Percentiles rank a stretch among this genome's conserved stretches.
Evolutionary conservation across 1,140 invertebrate species (phyloP).

Genomic region (Caerostris extrusa): DNA sequence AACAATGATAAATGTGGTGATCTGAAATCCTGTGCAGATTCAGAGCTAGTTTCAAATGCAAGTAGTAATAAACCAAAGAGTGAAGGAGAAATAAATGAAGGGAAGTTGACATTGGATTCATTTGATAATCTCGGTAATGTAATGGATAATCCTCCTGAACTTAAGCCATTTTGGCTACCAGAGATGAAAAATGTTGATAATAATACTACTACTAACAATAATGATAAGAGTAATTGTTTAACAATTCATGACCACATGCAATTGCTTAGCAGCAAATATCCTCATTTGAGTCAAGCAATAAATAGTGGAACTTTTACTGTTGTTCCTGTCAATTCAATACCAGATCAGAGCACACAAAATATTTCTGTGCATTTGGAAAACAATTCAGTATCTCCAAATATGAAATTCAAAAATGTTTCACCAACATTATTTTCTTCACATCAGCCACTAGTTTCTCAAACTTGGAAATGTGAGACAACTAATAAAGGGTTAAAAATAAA

Average conservation of each 20-base stretch:
- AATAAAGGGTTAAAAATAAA: constrained; percentile 71
- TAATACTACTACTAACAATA: not conserved
- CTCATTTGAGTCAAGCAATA: constrained; percentile 54
- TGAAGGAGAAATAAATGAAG: not conserved
- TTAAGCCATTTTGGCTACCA: constrained; percentile 69
- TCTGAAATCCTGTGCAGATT: not conserved
- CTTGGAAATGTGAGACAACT: constrained; percentile 57
- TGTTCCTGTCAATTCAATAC: not conserved
- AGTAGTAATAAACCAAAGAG: not conserved
- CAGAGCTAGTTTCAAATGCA: not conserved
- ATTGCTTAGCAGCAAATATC: constrained; percentile 37
- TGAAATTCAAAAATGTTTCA: not conserved
- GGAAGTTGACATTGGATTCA: too few relatives aligned
- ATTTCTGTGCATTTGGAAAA: not conserved
- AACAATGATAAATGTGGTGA: not conserved
- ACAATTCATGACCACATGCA: not conserved
- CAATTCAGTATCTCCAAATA: not conserved
- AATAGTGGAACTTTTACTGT: constrained; percentile 47
- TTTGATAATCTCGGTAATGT: too few relatives aligned
- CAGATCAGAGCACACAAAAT: not conserved
- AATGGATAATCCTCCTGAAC: constrained; percentile 29
- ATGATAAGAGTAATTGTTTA: not conserved
- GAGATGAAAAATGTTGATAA: not conserved
- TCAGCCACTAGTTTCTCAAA: not conserved
- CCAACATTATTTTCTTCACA: not conserved